Evolutionary conservation across 2,797 vertebrate species (phyloP).

Genomic region (Squalus acanthias): DNA sequence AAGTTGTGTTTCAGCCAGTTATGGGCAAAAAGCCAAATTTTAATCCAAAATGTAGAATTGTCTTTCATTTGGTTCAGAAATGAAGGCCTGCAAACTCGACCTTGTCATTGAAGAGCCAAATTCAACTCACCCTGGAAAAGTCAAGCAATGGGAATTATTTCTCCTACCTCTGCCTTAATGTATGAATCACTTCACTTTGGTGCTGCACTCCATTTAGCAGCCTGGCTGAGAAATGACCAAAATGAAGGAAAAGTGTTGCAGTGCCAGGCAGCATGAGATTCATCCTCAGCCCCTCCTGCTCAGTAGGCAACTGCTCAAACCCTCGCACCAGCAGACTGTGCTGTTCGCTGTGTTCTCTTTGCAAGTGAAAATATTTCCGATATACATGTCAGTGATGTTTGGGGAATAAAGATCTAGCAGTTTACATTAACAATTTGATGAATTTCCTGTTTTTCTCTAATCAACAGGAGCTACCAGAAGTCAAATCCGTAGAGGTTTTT

Average conservation of each 20-base stretch:
- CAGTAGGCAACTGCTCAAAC: not conserved
- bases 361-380: constrained; percentile 12
- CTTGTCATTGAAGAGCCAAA: not conserved
- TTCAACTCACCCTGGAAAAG: not conserved
- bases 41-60: not conserved
- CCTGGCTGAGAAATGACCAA: not conserved
- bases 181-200: not conserved
- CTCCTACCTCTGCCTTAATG: not conserved
- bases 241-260: not conserved
- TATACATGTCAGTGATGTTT: not conserved
- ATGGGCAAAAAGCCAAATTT: not conserved
- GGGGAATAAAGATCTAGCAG: not conserved
- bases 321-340: not conserved
- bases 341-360: not conserved
- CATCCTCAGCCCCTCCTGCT: not conserved
- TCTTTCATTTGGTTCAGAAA: not conserved
- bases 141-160: not conserved
- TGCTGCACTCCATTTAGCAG: too few species aligned
- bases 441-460: not conserved
- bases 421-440: not conserved
- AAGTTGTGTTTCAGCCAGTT: not conserved
- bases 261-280: not conserved
- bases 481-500: not conserved
- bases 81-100: not conserved
- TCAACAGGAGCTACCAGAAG: not conserved